These are phyloP conservation scores for Eremobia ochroleuca DNA, from an alignment of 2,888 invertebrate genomes.

Conservation along the genomic window DNA sequence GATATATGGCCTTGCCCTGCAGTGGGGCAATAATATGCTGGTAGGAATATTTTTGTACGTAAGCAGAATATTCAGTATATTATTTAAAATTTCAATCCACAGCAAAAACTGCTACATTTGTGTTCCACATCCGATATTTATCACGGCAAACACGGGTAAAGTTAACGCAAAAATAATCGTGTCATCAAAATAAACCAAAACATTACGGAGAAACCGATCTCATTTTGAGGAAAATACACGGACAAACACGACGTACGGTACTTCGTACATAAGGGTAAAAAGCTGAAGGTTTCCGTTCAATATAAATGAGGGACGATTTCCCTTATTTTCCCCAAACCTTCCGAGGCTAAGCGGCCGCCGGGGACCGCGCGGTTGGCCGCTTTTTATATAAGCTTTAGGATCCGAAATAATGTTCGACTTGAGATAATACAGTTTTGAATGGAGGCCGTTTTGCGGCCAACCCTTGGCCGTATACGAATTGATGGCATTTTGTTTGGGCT, in stretches of 20 bases:
- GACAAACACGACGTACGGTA: constrained; percentile 55
- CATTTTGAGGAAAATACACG: constrained; percentile 60
- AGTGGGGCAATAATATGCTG: neutral
- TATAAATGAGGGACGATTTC: constrained; percentile 87
- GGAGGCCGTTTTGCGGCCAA: constrained; percentile 69
- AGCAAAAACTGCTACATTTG: constrained; percentile 8
- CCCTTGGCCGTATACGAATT: constrained; percentile 65
- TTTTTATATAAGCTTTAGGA: constrained; percentile 82
- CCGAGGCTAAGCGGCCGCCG: constrained; percentile 83
- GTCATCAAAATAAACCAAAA: constrained; percentile 60
- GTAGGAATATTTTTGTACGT: neutral
- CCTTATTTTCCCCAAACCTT: constrained; percentile 82
- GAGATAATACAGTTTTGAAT: constrained; percentile 80
- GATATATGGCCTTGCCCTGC: neutral
- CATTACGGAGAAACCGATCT: constrained; percentile 54
- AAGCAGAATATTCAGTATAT: neutral
- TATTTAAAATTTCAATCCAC: constrained; percentile 16
- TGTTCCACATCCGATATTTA: constrained; percentile 8
- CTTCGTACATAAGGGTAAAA: constrained; percentile 62
- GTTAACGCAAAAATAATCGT: constrained; percentile 49
- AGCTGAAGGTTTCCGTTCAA: constrained; percentile 81
- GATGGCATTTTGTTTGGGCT: constrained; percentile 64
- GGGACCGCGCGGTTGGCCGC: constrained; percentile 79
- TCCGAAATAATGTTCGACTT: constrained; percentile 76
- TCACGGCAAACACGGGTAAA: constrained; percentile 2